phyloP scores from a whole-genome alignment of 2,888 invertebrate genomes.

The Scotopteryx bipunctaria region DNA sequence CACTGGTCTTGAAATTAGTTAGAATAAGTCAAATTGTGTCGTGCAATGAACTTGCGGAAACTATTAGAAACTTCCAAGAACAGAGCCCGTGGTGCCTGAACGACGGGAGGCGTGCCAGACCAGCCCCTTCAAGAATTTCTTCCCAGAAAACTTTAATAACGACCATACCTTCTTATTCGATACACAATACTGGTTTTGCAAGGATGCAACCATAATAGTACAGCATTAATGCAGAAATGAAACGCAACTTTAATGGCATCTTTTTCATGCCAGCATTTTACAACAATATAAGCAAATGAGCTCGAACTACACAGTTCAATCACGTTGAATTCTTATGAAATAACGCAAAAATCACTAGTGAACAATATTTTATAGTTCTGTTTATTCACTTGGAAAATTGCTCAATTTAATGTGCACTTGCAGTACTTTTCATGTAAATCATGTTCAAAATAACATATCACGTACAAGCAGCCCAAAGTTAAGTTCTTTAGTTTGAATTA shows the following conservation, averaged over 20 bases:
- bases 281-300: not conserved
- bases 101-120: slow-evolving; percentile 62
- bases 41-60: slow-evolving; percentile 63
- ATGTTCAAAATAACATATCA: slow-evolving; percentile 11
- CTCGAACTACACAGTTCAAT: slow-evolving; percentile 44
- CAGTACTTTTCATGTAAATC: slow-evolving; percentile 9
- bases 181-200: slow-evolving; percentile 36
- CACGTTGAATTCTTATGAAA: slow-evolving; percentile 44
- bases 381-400: slow-evolving; percentile 5
- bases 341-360: slow-evolving; percentile 34
- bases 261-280: not conserved
- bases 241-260: not conserved
- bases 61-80: slow-evolving; percentile 70
- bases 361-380: slow-evolving; percentile 10
- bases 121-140: slow-evolving; percentile 42
- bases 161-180: slow-evolving; percentile 25
- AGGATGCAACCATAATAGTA: not conserved
- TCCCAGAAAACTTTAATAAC: slow-evolving; percentile 33
- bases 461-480: slow-evolving; percentile 5
- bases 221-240: slow-evolving; percentile 16
- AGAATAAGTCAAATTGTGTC: slow-evolving; percentile 51
- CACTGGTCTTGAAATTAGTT: slow-evolving; percentile 24
- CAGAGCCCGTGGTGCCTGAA: slow-evolving; percentile 58
- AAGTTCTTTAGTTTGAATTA: slow-evolving; percentile 2
- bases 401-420: slow-evolving; percentile 7